Percentiles rank a stretch among this genome's conserved stretches.
Evolutionary conservation across 2,797 vertebrate genomes (phyloP).

Genomic region (Paedocypris micromegethes): DNA sequence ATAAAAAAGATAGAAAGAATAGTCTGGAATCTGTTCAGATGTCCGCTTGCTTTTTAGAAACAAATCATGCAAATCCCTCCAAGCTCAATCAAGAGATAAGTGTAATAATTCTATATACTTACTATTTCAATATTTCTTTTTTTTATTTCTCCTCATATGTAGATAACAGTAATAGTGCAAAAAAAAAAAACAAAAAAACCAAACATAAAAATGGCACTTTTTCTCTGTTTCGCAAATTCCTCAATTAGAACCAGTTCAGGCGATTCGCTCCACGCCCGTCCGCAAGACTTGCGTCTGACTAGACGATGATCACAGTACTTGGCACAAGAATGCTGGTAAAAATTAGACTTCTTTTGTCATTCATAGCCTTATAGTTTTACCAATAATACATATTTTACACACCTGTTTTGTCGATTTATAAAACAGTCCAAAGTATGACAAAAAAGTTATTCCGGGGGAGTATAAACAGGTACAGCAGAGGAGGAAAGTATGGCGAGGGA

Average conservation of each 20-base stretch:
- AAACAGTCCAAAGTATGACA: constrained; percentile 71
- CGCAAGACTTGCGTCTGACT: constrained; percentile 63
- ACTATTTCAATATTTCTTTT: constrained; percentile 61
- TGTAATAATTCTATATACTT: constrained; percentile 56
- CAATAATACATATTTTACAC: constrained; percentile 73
- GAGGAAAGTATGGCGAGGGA: constrained; percentile 32
- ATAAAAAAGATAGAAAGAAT: constrained; percentile 39
- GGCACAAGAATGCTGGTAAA: constrained; percentile 84
- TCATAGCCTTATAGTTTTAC: constrained; percentile 73
- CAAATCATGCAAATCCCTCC: constrained; percentile 71
- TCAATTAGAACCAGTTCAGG: constrained; percentile 68
- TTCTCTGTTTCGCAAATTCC: constrained; percentile 65
- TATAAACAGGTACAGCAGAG: constrained; percentile 34
- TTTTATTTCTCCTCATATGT: constrained; percentile 56
- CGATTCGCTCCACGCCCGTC: constrained; percentile 60
- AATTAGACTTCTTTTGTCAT: constrained; percentile 75
- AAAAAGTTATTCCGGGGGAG: constrained; percentile 60
- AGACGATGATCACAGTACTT: constrained; percentile 77
- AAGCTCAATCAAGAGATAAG: constrained; percentile 67
- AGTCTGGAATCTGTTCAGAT: constrained; percentile 27
- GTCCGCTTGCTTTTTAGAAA: constrained; percentile 53
- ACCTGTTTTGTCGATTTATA: constrained; percentile 59
- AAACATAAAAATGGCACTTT: constrained; percentile 76
- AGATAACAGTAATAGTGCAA: constrained; percentile 71
- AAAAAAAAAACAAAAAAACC: constrained; percentile 53